Conservation (phyloP, 2,113 vertebrate genomes). For the Anguilla japonica region DNA sequence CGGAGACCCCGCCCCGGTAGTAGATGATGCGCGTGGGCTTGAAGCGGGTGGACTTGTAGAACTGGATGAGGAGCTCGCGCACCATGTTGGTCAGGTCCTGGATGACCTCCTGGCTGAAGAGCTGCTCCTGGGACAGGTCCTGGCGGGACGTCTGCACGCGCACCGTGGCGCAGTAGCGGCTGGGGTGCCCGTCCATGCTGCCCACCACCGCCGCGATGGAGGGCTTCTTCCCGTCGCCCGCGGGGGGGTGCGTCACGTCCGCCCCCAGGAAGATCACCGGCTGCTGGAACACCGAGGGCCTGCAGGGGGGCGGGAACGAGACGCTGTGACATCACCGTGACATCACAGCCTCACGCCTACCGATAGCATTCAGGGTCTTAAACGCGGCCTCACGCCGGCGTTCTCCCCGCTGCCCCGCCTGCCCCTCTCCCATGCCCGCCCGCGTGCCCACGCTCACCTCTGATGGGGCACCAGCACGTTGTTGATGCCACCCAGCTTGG, state of each 20-base stretch:
- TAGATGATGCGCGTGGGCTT: conserved; percentile 98
- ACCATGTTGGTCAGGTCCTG: conserved; percentile 98
- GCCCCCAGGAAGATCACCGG: conserved; percentile 98
- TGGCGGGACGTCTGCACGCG: conserved; percentile 95
- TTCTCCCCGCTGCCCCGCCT: too few relatives aligned
- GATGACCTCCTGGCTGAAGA: conserved; percentile 96
- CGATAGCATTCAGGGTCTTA: neutral
- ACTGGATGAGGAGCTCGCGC: conserved; percentile 93
- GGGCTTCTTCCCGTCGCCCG: conserved; percentile 95
- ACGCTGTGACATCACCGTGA: neutral
- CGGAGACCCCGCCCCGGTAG: conserved; percentile 93
- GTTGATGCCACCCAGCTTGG: conserved; percentile 97
- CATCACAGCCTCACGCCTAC: neutral
- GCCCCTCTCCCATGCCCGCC: neutral
- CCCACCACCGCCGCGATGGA: conserved; percentile 97
- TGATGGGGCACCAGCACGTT: conserved; percentile 98
- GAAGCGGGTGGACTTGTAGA: conserved; percentile 98
- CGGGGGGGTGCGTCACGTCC: conserved; percentile 93
- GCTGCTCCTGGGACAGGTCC: conserved; percentile 92
- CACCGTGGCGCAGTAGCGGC: conserved; percentile 95
- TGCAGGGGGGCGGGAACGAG: conserved; percentile 47
- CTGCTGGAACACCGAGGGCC: conserved; percentile 97
- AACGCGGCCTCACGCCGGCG: too few relatives aligned
- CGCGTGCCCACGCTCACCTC: conserved; percentile 72
- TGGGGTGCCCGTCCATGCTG: conserved; percentile 97